Conservation (phyloP, 2,797 vertebrate species). For the Darevskia nairensis region DNA sequence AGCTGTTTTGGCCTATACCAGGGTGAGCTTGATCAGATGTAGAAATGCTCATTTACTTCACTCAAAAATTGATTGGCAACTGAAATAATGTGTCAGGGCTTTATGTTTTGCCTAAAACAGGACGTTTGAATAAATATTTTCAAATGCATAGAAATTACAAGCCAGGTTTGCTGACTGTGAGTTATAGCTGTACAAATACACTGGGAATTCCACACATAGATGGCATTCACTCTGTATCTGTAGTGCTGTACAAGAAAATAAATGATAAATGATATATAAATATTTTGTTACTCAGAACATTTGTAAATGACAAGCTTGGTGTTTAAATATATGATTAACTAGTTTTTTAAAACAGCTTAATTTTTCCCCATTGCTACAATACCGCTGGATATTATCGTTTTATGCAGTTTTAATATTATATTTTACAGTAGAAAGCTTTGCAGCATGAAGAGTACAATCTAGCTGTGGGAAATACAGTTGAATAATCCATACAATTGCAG, state of each 20-base stretch:
- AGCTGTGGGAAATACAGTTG: conserved; percentile 55
- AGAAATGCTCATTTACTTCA: not conserved
- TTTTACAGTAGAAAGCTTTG: conserved; percentile 31
- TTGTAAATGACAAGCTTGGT: not conserved
- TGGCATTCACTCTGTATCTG: not conserved
- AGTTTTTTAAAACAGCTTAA: not conserved
- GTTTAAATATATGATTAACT: not conserved
- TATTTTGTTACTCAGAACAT: conserved; percentile 20
- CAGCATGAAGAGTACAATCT: not conserved
- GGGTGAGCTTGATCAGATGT: not conserved
- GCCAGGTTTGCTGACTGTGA: not conserved
- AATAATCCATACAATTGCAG: conserved; percentile 59
- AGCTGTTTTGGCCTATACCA: not conserved
- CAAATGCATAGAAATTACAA: not conserved
- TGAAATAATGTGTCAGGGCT: conserved; percentile 9
- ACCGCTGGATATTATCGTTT: conserved; percentile 28
- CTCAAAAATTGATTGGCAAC: not conserved
- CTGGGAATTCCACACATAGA: conserved; percentile 1
- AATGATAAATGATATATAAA: not conserved
- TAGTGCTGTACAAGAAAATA: not conserved
- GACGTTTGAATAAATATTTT: not conserved
- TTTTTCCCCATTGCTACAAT: not conserved
- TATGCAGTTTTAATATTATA: conserved; percentile 6
- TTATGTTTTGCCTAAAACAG: not conserved
- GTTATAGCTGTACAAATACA: not conserved